phyloP scores from a whole-genome alignment of 2,797 vertebrate species.

The Enteromius unitaeniatus region DNA sequence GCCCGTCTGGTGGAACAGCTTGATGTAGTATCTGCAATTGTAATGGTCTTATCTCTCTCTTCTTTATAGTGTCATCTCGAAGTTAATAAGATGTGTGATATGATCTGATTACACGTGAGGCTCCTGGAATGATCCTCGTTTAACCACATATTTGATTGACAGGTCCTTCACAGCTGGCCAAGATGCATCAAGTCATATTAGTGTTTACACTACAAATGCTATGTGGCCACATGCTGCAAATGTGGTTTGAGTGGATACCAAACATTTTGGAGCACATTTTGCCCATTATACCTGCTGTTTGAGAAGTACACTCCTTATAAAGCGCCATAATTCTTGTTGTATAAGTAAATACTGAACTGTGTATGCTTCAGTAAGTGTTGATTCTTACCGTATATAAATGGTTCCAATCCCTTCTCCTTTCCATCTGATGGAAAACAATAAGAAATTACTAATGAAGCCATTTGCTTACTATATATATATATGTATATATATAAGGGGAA shows the following conservation, averaged over 20 bases:
- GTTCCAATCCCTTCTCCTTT: conserved; percentile 77
- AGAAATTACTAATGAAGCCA: not conserved
- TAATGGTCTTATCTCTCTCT: not conserved
- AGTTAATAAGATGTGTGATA: not conserved
- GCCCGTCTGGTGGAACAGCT: not conserved
- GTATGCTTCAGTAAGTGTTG: not conserved
- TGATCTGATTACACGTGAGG: not conserved
- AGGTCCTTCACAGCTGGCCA: not conserved
- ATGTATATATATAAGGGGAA: not conserved
- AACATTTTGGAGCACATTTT: not conserved
- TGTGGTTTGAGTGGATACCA: not conserved
- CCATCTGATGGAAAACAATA: conserved; percentile 67
- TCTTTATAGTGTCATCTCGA: not conserved
- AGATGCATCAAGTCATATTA: not conserved
- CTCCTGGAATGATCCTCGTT: not conserved
- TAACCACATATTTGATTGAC: not conserved
- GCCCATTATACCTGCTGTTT: not conserved
- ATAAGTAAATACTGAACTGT: not conserved
- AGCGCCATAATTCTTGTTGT: not conserved
- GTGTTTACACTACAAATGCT: not conserved
- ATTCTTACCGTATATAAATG: conserved; percentile 91
- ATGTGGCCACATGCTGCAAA: not conserved
- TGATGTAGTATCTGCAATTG: not conserved
- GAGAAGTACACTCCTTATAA: not conserved
- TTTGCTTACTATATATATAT: not conserved